Conservation (phyloP, 2,888 invertebrate species). For the Orchesellides sinensis region DNA sequence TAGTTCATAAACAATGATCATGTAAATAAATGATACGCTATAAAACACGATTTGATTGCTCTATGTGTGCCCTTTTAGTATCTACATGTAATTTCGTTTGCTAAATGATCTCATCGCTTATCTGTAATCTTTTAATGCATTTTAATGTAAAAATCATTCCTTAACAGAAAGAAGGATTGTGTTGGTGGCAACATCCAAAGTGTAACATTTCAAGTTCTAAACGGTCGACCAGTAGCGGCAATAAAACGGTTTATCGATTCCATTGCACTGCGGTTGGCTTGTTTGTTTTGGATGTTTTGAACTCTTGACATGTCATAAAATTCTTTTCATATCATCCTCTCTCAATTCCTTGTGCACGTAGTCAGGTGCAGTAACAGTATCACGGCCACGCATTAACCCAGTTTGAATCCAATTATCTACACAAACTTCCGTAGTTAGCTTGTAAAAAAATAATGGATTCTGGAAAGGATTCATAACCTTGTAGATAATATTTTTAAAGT, state of each 20-base stretch:
- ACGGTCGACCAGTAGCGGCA: slow-evolving; percentile 10
- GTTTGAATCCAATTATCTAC: too few relatives aligned
- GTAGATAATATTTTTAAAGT: too few relatives aligned
- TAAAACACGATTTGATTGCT: too few relatives aligned
- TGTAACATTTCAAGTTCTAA: too few relatives aligned
- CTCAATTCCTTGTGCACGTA: background rate
- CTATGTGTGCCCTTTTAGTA: background rate
- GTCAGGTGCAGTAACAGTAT: background rate
- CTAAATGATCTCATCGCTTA: too few relatives aligned
- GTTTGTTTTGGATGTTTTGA: slow-evolving; percentile 13
- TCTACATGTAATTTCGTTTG: background rate
- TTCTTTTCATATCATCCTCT: background rate
- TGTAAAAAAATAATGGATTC: too few relatives aligned
- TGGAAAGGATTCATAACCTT: too few relatives aligned
- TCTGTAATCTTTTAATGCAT: background rate
- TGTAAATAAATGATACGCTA: too few relatives aligned
- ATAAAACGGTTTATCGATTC: slow-evolving; percentile 32
- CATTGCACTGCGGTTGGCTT: background rate
- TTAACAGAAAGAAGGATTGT: background rate
- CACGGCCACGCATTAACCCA: too few relatives aligned
- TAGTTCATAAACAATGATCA: too few relatives aligned
- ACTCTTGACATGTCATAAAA: slow-evolving; percentile 43
- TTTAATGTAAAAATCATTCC: background rate
- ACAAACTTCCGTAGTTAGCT: too few relatives aligned
- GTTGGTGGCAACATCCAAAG: background rate